These are phyloP conservation scores for Callyntrura guangdongensis DNA, from an alignment of 2,888 invertebrate species.

Conservation along the genomic window DNA sequence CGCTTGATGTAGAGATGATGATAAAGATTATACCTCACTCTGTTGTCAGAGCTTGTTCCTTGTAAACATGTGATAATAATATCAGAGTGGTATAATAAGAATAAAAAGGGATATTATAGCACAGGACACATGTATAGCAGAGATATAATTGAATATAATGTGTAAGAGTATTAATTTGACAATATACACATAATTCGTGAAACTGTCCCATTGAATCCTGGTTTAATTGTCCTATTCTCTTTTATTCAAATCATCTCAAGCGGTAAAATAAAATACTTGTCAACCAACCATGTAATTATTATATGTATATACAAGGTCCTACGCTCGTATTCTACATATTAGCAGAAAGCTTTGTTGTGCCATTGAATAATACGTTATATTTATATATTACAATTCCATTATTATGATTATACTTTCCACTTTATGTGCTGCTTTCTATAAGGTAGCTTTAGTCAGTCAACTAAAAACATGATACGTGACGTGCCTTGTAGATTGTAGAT, in stretches of 20 bases:
- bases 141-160: constrained; percentile 44
- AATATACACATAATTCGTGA: constrained; percentile 63
- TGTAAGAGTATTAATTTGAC: constrained; percentile 66
- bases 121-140: neutral
- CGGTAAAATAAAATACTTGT: constrained; percentile 80
- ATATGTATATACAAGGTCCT: constrained; percentile 18
- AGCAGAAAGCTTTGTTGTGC: neutral
- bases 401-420: neutral
- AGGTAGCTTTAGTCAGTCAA: constrained; percentile 22
- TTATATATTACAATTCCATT: neutral
- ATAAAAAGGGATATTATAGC: constrained; percentile 12
- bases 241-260: constrained; percentile 77
- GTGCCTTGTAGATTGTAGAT: constrained; percentile 54
- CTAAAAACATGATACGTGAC: constrained; percentile 62
- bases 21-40: constrained; percentile 24
- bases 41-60: constrained; percentile 65
- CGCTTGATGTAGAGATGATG: constrained; percentile 35
- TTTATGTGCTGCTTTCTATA: constrained; percentile 9
- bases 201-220: constrained; percentile 73
- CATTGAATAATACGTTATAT: neutral
- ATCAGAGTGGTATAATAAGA: neutral
- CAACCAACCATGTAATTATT: constrained; percentile 80
- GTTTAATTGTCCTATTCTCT: constrained; percentile 74
- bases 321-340: neutral
- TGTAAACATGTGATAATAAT: constrained; percentile 65